phyloP scores from a whole-genome alignment of 2,113 vertebrate genomes.

The Lepisosteus osseus region DNA sequence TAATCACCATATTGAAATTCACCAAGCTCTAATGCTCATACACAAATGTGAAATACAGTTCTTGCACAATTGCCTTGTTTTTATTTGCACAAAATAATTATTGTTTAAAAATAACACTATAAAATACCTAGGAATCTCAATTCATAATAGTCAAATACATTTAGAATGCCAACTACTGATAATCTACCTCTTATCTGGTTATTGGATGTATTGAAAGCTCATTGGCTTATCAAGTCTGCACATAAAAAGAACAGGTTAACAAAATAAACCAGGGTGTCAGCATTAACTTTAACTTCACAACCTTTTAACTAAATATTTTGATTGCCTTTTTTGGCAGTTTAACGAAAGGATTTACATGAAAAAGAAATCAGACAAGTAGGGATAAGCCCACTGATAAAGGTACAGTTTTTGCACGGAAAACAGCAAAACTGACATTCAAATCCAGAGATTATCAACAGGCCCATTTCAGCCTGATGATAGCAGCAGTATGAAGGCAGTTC shows the following conservation, averaged over 20 bases:
- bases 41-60: no score
- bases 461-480: neutral
- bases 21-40: no score
- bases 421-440: neutral
- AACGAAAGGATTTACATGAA: no score
- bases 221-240: neutral
- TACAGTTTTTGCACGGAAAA: neutral
- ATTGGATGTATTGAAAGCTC: neutral
- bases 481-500: neutral
- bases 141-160: no score
- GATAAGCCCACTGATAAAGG: neutral
- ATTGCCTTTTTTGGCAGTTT: neutral
- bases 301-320: neutral
- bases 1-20: neutral
- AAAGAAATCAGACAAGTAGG: no score
- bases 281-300: neutral
- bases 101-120: no score
- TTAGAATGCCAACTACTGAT: no score
- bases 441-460: neutral
- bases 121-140: no score
- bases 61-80: no score
- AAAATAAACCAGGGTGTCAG: neutral
- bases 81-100: no score
- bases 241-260: neutral
- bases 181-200: no score